phyloP scores from a whole-genome alignment of 92 coral and sea anemone species.

The Epizoanthus fatuus region DNA sequence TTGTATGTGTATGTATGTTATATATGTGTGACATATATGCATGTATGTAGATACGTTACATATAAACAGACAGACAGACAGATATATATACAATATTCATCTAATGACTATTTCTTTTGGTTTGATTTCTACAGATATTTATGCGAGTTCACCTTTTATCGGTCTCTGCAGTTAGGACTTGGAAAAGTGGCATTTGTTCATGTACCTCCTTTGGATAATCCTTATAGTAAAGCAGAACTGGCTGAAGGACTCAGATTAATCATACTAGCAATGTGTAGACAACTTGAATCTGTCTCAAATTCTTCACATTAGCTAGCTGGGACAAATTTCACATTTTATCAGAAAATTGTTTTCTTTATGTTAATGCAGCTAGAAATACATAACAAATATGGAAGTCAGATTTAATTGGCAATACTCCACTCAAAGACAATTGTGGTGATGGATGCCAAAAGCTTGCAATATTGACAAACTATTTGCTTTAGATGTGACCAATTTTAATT shows the following conservation, averaged over 20 bases:
- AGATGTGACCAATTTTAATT: too few relatives aligned
- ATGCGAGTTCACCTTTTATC: conserved; percentile 95
- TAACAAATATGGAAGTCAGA: too few relatives aligned
- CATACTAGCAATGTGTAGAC: conserved; percentile 78
- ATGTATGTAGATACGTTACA: too few relatives aligned
- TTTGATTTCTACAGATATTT: conserved; percentile 75
- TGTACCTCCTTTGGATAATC: conserved; percentile 87
- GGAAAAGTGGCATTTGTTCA: conserved; percentile 86
- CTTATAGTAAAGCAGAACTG: conserved; percentile 80
- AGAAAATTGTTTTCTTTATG: not conserved
- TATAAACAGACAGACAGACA: too few relatives aligned
- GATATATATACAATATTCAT: too few relatives aligned
- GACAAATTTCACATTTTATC: not conserved
- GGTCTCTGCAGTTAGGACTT: conserved; percentile 84
- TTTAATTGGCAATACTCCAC: too few relatives aligned
- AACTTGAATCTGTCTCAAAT: conserved; percentile 39
- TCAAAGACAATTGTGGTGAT: too few relatives aligned
- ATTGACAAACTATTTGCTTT: too few relatives aligned
- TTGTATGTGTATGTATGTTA: too few relatives aligned
- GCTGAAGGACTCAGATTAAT: conserved; percentile 78
- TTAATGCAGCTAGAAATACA: not conserved
- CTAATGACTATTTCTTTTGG: too few relatives aligned
- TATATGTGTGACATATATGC: too few relatives aligned
- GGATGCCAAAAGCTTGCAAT: too few relatives aligned
- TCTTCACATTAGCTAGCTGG: not conserved